Evolutionary conservation across 2,113 vertebrate genomes (phyloP).

Genomic region (Plotosus lineatus): DNA sequence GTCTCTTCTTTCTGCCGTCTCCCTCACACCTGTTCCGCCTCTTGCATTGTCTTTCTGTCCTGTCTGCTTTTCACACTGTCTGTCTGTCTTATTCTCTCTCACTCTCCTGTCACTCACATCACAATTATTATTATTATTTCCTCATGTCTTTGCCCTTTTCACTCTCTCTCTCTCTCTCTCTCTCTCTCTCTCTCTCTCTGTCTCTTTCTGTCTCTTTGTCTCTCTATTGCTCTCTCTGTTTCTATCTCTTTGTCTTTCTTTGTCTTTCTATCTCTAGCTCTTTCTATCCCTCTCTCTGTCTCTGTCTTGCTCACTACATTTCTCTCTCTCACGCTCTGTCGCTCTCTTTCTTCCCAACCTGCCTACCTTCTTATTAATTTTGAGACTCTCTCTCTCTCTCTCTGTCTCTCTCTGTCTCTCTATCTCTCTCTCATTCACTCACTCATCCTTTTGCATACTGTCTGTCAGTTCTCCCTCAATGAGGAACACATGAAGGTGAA

Average conservation of each 20-base stretch:
- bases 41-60: too few species aligned
- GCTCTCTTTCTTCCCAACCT: neutral
- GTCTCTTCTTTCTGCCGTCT: too few species aligned
- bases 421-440: neutral
- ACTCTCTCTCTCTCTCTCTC: neutral
- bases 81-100: too few species aligned
- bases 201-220: neutral
- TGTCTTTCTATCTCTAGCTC: neutral
- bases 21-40: too few species aligned
- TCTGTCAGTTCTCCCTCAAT: neutral
- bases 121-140: too few species aligned
- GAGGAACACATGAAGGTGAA: constrained; percentile 5
- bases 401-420: neutral
- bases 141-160: too few species aligned
- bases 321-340: neutral
- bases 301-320: neutral
- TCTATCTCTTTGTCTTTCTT: neutral
- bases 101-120: too few species aligned
- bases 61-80: too few species aligned
- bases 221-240: neutral
- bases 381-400: neutral
- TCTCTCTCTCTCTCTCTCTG: neutral
- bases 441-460: neutral
- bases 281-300: neutral
- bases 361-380: too few species aligned